These are phyloP conservation scores for Ectropis crepuscularia DNA, from an alignment of 2,888 invertebrate species.

Conservation along the genomic window DNA sequence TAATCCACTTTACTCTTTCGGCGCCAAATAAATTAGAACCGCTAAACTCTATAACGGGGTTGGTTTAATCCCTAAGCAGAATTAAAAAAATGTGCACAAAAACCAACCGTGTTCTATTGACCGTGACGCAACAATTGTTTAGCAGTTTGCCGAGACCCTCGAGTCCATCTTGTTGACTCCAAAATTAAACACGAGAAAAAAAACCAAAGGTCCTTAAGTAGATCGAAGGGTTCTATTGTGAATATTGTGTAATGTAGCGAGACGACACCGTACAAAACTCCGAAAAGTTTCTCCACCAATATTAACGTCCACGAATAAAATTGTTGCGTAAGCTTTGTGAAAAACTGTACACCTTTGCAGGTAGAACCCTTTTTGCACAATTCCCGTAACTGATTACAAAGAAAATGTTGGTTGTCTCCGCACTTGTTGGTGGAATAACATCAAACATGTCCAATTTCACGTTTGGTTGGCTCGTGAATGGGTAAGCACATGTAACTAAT, in stretches of 20 bases:
- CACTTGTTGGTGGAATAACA: constrained; percentile 68
- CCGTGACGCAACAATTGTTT: constrained; percentile 84
- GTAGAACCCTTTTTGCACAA: constrained; percentile 84
- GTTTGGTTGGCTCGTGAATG: constrained; percentile 70
- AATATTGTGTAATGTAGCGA: constrained; percentile 82
- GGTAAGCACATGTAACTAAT: constrained; percentile 68
- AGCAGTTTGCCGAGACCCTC: constrained; percentile 77
- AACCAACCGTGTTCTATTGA: constrained; percentile 75
- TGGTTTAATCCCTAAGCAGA: constrained; percentile 41
- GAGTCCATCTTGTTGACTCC: constrained; percentile 80
- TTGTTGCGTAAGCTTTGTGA: constrained; percentile 28
- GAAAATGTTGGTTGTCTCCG: constrained; percentile 62
- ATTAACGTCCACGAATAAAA: constrained; percentile 6
- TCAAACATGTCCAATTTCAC: constrained; percentile 80
- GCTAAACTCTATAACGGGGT: constrained; percentile 64
- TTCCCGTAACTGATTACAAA: constrained; percentile 72
- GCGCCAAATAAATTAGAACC: constrained; percentile 61
- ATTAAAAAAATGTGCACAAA: constrained; percentile 65
- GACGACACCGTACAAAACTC: constrained; percentile 66
- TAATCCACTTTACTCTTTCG: constrained; percentile 58
- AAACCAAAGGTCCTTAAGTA: constrained; percentile 70
- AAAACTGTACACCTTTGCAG: constrained; percentile 62
- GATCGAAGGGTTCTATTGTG: constrained; percentile 79
- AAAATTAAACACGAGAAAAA: constrained; percentile 74
- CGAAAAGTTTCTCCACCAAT: constrained; percentile 55